Base-by-base conservation (phyloP, 2,113 vertebrate species). In the Etia nguti region DNA sequence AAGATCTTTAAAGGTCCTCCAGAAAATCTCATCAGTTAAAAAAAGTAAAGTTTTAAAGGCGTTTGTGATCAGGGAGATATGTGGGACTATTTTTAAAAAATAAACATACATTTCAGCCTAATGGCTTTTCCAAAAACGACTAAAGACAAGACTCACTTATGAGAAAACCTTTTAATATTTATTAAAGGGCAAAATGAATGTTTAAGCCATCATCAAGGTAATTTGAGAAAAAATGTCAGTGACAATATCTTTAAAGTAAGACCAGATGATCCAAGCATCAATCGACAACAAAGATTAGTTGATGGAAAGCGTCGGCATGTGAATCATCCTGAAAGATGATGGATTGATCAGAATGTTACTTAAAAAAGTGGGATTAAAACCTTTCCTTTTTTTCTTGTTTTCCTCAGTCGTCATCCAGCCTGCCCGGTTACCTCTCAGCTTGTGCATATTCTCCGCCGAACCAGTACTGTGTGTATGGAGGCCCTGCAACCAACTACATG, bases 381-480 rank as follows among this genome's bases (percentile, higher is more conserved):
- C 24, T 20, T 46, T 29, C 11, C 24, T 46, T 22, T 22, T n/a
- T 10, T 7, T 10, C 3, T 13, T 50, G 5, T 34, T 26, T 16
- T 10, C 57, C 73, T 82, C 87, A 98, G 98, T 89, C 97, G 1
- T 90, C 82, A 1, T 81, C 89, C 50, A 3, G 48, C 36, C 70
- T 90, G 20, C 59, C 97, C 4, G 91, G 96, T 89, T 98, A 98
- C 89, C 96, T 98, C 31, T 97, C 97, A 13, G 96, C 97, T 62
- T 98, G 97, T 68, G 96, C 97, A 1, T 98, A 97, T 85, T 97
- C 98, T 2, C 86, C 97, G 4, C 95, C 97, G 62, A 96, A 95
- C 94, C 97, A 98, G 83, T 97, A 97, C 62, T 88, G 97, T 1
- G 93, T 98, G 46, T 98, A 98, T 82, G 95, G 96, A 1, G 82